Evolutionary conservation across 1,140 invertebrate species (phyloP).

Genomic region (Eriosoma lanigerum): DNA sequence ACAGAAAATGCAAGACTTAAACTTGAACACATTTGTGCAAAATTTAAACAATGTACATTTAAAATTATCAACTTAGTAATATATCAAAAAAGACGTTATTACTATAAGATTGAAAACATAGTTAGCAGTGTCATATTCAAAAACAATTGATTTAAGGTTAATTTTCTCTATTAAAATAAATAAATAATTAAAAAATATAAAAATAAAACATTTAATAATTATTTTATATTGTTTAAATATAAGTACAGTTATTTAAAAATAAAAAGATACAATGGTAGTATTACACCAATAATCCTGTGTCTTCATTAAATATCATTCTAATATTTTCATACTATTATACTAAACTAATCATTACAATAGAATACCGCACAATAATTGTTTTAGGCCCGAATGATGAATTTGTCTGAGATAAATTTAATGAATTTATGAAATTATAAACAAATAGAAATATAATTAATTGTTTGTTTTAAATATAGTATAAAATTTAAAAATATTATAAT

Average conservation of each 20-base stretch:
- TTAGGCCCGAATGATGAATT: too few relatives aligned
- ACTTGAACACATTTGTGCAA: background rate
- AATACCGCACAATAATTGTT: too few relatives aligned
- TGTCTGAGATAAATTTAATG: too few relatives aligned
- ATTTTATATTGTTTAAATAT: background rate
- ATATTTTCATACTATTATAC: too few relatives aligned
- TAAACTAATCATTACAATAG: too few relatives aligned
- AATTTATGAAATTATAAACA: too few relatives aligned
- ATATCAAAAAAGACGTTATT: conserved; percentile 1
- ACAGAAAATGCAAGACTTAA: conserved; percentile 10
- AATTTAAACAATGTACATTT: background rate
- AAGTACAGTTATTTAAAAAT: background rate
- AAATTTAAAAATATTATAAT: background rate
- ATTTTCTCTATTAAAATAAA: background rate
- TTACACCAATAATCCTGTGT: too few relatives aligned
- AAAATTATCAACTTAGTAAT: background rate
- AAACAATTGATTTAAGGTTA: background rate
- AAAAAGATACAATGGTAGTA: too few relatives aligned
- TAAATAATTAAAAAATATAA: background rate
- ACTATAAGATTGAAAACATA: conserved; percentile 12
- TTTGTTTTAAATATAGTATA: too few relatives aligned
- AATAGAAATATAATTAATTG: too few relatives aligned
- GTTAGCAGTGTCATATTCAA: background rate
- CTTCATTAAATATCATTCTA: too few relatives aligned
- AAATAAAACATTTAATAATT: background rate